Conservation (phyloP, 2,113 vertebrate genomes). For the Gadus chalcogrammus region DNA sequence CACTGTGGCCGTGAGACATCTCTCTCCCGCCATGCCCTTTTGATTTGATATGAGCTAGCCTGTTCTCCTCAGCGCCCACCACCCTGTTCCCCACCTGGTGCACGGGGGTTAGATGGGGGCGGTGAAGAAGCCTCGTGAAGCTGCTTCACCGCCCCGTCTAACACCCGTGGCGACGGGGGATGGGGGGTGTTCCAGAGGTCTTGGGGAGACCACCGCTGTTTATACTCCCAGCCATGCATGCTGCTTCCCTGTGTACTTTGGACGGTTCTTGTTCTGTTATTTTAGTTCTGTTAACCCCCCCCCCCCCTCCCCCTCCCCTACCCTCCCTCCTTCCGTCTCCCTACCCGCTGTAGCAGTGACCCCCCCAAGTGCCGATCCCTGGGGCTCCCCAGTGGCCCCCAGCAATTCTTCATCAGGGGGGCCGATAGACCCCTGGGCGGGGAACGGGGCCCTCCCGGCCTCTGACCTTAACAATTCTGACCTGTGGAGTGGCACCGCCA, state of each 20-base stretch:
- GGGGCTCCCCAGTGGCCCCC: slow-evolving; percentile 73
- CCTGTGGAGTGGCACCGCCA: slow-evolving; percentile 76
- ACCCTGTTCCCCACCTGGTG: slow-evolving; percentile 44
- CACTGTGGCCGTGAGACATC: slow-evolving; percentile 57
- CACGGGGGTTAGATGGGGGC: slow-evolving; percentile 7
- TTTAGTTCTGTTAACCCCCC: slow-evolving; percentile 43
- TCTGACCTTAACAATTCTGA: slow-evolving; percentile 71
- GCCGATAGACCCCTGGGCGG: slow-evolving; percentile 74
- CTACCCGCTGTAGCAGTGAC: slow-evolving; percentile 73
- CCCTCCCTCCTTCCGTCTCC: slow-evolving; percentile 53
- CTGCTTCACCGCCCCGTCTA: neutral
- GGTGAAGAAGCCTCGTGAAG: neutral
- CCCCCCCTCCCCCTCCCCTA: slow-evolving; percentile 15
- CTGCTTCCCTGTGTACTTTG: slow-evolving; percentile 49
- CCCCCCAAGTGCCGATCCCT: slow-evolving; percentile 75
- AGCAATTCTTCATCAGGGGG: slow-evolving; percentile 72
- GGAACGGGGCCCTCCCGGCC: slow-evolving; percentile 67
- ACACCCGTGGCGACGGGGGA: no score
- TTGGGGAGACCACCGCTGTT: slow-evolving; percentile 47
- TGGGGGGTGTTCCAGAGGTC: slow-evolving; percentile 25
- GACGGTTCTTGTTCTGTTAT: slow-evolving; percentile 49
- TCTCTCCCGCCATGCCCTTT: slow-evolving; percentile 38
- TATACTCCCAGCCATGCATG: slow-evolving; percentile 49
- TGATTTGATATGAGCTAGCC: slow-evolving; percentile 24
- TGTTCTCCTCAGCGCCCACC: slow-evolving; percentile 32